Percentiles rank a stretch among this genome's conserved stretches.
phyloP scores from a whole-genome alignment of 2,113 vertebrate species.

The Neolamprologus brichardi region DNA sequence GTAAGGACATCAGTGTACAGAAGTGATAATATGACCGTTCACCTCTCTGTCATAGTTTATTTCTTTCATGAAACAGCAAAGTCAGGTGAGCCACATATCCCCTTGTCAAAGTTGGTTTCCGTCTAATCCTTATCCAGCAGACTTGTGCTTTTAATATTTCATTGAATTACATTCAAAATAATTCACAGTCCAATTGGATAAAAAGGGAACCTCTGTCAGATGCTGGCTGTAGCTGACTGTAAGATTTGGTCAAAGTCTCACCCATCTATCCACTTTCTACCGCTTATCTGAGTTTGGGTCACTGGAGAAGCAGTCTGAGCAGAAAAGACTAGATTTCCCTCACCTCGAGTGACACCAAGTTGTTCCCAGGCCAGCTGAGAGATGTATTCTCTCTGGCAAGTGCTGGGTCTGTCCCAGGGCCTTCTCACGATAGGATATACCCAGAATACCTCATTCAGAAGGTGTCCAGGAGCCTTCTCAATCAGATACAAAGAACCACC shows the following conservation, averaged over 20 bases:
- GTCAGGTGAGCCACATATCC: not conserved
- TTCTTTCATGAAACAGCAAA: not conserved
- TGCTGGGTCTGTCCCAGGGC: not conserved
- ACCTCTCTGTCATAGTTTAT: not conserved
- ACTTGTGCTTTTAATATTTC: not conserved
- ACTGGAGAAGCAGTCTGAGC: not conserved
- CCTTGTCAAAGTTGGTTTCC: not conserved
- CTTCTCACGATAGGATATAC: not conserved
- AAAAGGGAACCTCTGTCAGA: not conserved
- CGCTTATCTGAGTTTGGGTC: not conserved
- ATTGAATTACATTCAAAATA: not conserved
- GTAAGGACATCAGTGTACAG: not conserved
- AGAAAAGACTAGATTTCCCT: not conserved
- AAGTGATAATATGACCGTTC: not conserved
- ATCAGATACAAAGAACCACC: not conserved
- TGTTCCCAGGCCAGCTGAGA: not conserved
- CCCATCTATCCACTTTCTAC: not conserved
- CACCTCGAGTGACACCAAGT: not conserved
- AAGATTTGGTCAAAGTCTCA: not conserved
- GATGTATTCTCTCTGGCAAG: not conserved
- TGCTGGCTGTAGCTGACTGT: not conserved
- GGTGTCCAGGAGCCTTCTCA: not conserved
- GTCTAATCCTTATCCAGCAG: not conserved
- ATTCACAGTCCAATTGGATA: not conserved
- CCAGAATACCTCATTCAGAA: not conserved